phyloP scores from a whole-genome alignment of 2,888 invertebrate species.

The Drosophila rubida region DNA sequence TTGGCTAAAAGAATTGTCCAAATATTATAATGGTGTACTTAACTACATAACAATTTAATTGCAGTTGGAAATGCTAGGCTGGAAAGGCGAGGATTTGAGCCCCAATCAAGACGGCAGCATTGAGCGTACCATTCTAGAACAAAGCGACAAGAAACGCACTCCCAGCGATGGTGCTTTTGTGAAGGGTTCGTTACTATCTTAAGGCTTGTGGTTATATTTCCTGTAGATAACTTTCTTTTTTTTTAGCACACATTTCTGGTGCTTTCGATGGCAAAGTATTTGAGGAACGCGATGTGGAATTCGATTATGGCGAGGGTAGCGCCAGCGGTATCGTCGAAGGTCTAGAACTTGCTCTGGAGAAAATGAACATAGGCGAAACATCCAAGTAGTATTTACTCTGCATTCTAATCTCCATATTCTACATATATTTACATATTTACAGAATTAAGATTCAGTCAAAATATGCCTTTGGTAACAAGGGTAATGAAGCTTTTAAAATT shows the following conservation, averaged over 20 bases:
- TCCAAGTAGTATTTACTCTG: conserved; percentile 85
- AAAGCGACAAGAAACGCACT: conserved; percentile 89
- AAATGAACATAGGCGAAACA: conserved; percentile 92
- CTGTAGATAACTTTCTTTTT: conserved; percentile 2
- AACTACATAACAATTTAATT: too few species aligned
- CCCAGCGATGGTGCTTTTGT: conserved; percentile 94
- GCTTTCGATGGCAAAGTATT: conserved; percentile 73
- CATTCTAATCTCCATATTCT: background rate
- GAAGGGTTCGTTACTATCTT: conserved; percentile 87
- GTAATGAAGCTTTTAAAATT: conserved; percentile 89
- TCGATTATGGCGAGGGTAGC: conserved; percentile 93
- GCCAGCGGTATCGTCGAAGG: conserved; percentile 92
- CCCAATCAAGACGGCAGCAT: conserved; percentile 94
- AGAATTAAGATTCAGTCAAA: conserved; percentile 90
- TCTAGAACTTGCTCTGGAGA: conserved; percentile 91
- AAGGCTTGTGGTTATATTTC: conserved; percentile 2
- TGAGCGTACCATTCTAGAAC: conserved; percentile 88
- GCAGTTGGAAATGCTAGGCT: conserved; percentile 94
- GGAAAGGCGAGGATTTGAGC: conserved; percentile 95
- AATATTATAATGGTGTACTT: too few species aligned
- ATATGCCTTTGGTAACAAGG: conserved; percentile 91
- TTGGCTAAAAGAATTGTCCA: too few species aligned
- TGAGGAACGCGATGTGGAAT: conserved; percentile 93
- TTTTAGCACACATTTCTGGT: conserved; percentile 78
- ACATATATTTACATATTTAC: background rate